Evolutionary conservation across 37 sponge, comb jelly and placozoan genomes (phyloP), one percentile per base, ranked within the genome.

Genomic region (Halichondria panicea): DNA sequence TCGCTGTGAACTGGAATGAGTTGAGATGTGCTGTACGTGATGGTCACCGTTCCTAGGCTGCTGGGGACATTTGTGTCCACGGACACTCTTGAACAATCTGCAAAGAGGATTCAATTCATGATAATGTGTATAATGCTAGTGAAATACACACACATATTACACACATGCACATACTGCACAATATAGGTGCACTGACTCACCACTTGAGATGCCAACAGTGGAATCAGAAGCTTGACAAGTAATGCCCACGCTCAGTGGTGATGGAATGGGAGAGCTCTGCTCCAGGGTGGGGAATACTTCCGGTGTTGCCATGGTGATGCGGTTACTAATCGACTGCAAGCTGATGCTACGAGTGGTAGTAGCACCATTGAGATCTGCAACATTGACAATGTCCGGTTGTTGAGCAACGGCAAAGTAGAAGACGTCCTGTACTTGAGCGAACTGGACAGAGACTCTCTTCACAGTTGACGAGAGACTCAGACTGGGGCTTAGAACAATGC

Each of bases 371-470:
- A 84, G 71, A 2, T 40, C 24, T 25, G 48, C 43, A 12, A 55
- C 60, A 34, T 75, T 69, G 50, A 69, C 63, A 18, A 84, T 66
- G 70, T 76, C 70, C 0, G 82, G 82, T 27, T 66, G 73, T 11
- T 21, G 57, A 25, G 63, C 65, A 6, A 70, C 58, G 4, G 63
- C 55, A 70, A 62, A 68, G 70, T 72, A 82, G 67, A 48, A 15
- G 52, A 48, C 13, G 11, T 48, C 13, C 52, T 48, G 52, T 48
- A 48, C 52, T 48, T 15, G 15, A 11, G 15, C 13, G 52, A 48
- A 48, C 11, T 48, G 52, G 52, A 15, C 28, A 6, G 38, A 28
- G 28, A 58, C 7, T 35, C 38, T 31, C 41, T 30, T 7, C 34
- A 65, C 59, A 7, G 30, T 58, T 31, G 28, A 31, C 28, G 35